Evolutionary conservation across 1,140 invertebrate genomes (phyloP), one percentile per base, ranked within the genome.

Genomic region (Schlechtendalia chinensis): DNA sequence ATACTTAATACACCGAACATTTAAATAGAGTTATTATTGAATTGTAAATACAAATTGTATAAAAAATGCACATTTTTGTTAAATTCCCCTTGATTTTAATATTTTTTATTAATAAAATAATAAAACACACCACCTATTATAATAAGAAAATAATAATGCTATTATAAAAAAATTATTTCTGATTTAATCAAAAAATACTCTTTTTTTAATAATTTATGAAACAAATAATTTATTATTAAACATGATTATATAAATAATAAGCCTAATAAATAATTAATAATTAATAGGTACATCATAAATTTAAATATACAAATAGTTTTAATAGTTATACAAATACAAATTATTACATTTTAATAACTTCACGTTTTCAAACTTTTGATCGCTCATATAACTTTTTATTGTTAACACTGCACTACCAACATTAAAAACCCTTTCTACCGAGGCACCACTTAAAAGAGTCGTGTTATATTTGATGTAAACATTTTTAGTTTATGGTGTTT

Each of bases 311-410:
- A 54, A 54, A 19, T 54, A 16, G 53, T 54, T 16, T 14, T 53
- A 53, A 53, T 53, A 53, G 8, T 53, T 53, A 53, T 53, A 53
- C 10, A 54, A 54, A 54, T 54, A 54, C 1, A 54, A 19, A 19
- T 54, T 54, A 17, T 54, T 54, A 19, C 61, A 63, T 63, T 63
- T 63, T 29, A 63, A 32, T 29, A 63, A 29, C 61, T 63, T n/a
- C n/a, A n/a, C n/a, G n/a, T 63, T 63, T 63, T 63, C 27, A 63
- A 63, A 63, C 29, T 63, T 63, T 29, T 63, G 12, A 17, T 32
- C 61, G 17, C 12, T 32, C 27, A 63, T 63, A 63, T 17, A 4
- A 63, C 24, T 5, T 63, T 32, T 27, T 29, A 32, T 63, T 63
- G 61, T 63, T 32, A 63, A 29, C 24, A 32, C 17, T 19, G 27